Conservation (phyloP, 2,888 invertebrate species). For the Parapristionchus giblindavisi region DNA sequence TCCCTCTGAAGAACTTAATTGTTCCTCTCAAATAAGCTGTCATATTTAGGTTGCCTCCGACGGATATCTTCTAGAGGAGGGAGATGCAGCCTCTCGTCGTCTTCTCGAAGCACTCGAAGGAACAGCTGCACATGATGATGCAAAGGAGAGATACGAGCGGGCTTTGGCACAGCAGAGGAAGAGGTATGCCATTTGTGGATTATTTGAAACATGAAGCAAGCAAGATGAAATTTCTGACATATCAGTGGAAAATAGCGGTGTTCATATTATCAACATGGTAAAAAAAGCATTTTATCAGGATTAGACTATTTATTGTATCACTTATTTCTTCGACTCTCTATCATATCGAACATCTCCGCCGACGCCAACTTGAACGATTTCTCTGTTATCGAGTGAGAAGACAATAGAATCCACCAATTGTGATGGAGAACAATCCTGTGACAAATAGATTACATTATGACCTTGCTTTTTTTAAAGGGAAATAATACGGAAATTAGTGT, state of each 20-base stretch:
- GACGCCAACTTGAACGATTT: slow-evolving; percentile 59
- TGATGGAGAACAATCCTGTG: slow-evolving; percentile 39
- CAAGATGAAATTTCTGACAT: neutral
- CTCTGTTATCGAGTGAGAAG: slow-evolving; percentile 63
- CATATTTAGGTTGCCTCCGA: slow-evolving; percentile 45
- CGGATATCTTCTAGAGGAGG: slow-evolving; percentile 47
- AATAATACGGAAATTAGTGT: no score
- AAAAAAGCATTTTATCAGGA: no score
- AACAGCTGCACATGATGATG: slow-evolving; percentile 45
- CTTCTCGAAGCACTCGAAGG: slow-evolving; percentile 51
- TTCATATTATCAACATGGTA: no score
- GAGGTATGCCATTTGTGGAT: no score
- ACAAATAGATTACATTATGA: neutral
- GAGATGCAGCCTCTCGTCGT: slow-evolving; percentile 45
- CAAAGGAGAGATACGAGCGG: slow-evolving; percentile 44
- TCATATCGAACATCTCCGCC: slow-evolving; percentile 44
- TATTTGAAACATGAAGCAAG: no score
- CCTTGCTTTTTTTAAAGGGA: neutral
- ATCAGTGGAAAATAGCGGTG: neutral
- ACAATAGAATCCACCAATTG: slow-evolving; percentile 60
- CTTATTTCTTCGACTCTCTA: no score
- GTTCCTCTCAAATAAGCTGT: no score
- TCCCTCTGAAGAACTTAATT: no score
- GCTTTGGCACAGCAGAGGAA: slow-evolving; percentile 41
- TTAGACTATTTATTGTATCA: no score